Conservation (phyloP, 2,888 invertebrate genomes). For the Helleia helle region DNA sequence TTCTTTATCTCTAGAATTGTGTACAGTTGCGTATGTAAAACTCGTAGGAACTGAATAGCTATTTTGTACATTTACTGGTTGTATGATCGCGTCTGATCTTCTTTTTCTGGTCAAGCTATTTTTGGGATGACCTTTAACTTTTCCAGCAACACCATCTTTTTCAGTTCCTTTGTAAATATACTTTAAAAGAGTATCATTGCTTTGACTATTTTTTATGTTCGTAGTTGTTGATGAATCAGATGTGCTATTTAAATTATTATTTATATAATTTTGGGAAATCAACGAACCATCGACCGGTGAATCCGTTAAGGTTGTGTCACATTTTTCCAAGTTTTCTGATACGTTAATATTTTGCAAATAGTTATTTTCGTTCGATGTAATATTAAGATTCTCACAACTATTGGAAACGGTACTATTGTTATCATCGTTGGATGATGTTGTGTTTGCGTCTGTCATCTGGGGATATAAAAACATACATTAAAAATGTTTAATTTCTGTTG, state of each 20-base stretch:
- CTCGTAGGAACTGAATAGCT: conserved; percentile 20
- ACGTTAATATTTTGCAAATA: neutral
- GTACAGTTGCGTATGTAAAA: conserved; percentile 43
- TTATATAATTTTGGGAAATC: neutral
- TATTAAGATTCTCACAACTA: neutral
- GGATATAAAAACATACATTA: conserved; percentile 21
- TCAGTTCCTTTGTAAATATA: conserved; percentile 45
- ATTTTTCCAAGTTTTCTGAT: neutral
- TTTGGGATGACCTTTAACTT: conserved; percentile 39
- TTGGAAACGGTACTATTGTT: neutral
- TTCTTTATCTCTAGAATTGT: conserved; percentile 28
- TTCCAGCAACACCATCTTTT: conserved; percentile 21
- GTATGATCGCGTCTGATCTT: too few relatives aligned
- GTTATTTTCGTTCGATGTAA: neutral
- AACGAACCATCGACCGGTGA: neutral
- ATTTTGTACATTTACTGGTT: conserved; percentile 2
- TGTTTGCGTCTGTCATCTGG: conserved; percentile 48
- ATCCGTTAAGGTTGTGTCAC: neutral
- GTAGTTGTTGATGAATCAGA: neutral
- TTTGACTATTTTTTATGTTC: conserved; percentile 18
- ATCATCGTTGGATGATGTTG: conserved; percentile 7
- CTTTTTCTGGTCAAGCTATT: conserved; percentile 46
- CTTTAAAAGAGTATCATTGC: conserved; percentile 38
- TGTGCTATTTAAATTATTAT: neutral
- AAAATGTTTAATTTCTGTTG: too few relatives aligned